Conservation (phyloP, 2,113 vertebrate species). For the Hirundichthys speculiger region DNA sequence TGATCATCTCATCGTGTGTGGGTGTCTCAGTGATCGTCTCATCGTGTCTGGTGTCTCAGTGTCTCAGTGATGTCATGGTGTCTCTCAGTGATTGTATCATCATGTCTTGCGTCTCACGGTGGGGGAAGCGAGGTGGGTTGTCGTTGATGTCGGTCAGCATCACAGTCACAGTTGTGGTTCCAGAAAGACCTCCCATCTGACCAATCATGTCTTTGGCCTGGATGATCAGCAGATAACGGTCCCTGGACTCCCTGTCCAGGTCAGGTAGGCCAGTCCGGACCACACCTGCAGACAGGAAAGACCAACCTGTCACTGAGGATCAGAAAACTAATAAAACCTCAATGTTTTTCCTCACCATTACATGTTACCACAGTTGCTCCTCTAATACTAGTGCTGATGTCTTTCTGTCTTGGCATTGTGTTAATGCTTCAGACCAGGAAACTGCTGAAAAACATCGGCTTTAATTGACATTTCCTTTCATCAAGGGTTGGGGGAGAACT, state of each 20-base stretch:
- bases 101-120: too few species aligned
- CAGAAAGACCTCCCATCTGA: slow-evolving; percentile 90
- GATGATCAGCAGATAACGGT: slow-evolving; percentile 89
- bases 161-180: slow-evolving; percentile 90
- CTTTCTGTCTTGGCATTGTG: too few species aligned
- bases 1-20: too few species aligned
- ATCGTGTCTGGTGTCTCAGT: background rate
- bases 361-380: too few species aligned
- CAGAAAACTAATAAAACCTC: background rate
- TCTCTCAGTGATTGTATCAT: too few species aligned
- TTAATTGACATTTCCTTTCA: too few species aligned
- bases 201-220: slow-evolving; percentile 96
- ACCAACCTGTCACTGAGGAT: too few species aligned
- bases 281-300: slow-evolving; percentile 45
- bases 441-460: too few species aligned
- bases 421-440: too few species aligned
- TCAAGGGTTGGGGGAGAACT: too few species aligned
- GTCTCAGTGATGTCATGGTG: background rate
- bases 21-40: too few species aligned
- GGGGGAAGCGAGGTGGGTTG: slow-evolving; percentile 49
- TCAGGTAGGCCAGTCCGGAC: slow-evolving; percentile 91
- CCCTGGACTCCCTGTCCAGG: slow-evolving; percentile 90
- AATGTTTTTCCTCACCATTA: background rate
- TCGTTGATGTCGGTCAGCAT: slow-evolving; percentile 76
- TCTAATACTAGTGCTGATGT: too few species aligned